These are phyloP conservation scores for Tragulus kanchil DNA, from an alignment of 2,113 vertebrate species.

Conservation along the genomic window DNA sequence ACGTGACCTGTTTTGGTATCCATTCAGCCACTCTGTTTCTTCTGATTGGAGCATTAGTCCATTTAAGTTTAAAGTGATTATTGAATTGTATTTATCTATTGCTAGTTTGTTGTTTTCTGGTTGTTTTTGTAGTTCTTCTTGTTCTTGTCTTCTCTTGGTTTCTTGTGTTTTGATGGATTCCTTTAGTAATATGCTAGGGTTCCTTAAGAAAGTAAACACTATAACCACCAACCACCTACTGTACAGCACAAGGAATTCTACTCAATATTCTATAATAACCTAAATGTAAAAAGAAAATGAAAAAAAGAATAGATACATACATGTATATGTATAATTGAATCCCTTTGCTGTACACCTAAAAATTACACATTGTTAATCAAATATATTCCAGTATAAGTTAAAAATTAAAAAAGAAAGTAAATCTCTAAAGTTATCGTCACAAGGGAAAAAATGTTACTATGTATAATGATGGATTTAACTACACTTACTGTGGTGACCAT, in stretches of 20 bases:
- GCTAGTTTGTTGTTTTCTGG: not conserved
- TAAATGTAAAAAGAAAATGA: not conserved
- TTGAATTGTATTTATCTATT: not conserved
- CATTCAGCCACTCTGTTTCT: not conserved
- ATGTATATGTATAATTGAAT: not conserved
- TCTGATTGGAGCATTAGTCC: not conserved
- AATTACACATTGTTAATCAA: not conserved
- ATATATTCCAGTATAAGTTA: not conserved
- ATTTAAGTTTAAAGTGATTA: not conserved
- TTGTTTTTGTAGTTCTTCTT: not conserved
- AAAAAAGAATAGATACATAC: not conserved
- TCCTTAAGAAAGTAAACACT: slow-evolving; percentile 14
- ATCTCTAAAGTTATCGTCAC: slow-evolving; percentile 14
- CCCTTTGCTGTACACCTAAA: not conserved
- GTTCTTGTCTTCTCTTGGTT: not conserved
- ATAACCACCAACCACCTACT: not conserved
- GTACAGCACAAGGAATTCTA: not conserved
- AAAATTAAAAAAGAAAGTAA: not conserved
- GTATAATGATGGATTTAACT: slow-evolving; percentile 35
- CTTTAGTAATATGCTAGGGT: not conserved
- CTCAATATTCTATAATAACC: not conserved
- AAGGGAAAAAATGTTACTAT: slow-evolving; percentile 21
- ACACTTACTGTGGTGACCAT: not conserved
- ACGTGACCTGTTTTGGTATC: not conserved
- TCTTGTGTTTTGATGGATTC: not conserved